Evolutionary conservation across 2,113 vertebrate species (phyloP), one percentile per base, ranked within the genome.

Genomic region (Ciconia stormi): DNA sequence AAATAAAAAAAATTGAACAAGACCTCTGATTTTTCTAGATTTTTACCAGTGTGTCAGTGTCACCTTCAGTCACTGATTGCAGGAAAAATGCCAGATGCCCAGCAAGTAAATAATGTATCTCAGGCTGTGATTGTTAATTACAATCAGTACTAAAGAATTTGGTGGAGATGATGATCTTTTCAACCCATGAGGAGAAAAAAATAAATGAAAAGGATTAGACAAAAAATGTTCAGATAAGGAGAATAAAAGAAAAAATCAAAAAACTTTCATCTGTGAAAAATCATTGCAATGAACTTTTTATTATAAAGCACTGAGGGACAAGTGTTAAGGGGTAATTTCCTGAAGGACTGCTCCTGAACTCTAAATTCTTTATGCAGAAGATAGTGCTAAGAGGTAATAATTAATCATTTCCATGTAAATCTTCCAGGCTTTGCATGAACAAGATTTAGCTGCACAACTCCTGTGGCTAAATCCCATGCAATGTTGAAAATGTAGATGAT

Each of bases 41-140:
- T 67, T 83, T 42, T 52, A 63, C 12, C 12, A 23, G 10, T 76
- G 5, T 38, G 10, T 69, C 74, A 86, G 7, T 61, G 85, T 95
- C 44, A 90, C 69, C 69, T 95, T 95, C 79, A 90, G 56, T 66
- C 65, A 78, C 59, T 70, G 72, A 91, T 87, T 87, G 79, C 44
- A 82, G 63, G 55, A 80, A 83, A 95, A 87, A 74, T 86, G 25
- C 27, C 62, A 86, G 84, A 72, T 95, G 71, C 49, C 76, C 84
- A 78, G 69, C 40, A 78, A 92, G 82, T 92, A 94, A 95, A 96
- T 92, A 85, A 82, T 67, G 21, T 78, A 62, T 42, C 38, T 87
- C 66, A 82, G 94, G 34, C 88, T 80, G 42, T 90, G 86, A 69
- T 70, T 91, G 61, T 97, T 96, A 97, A 93, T 96, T 96, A 91